Evolutionary conservation across 2,888 invertebrate species (phyloP).

Genomic region (Zygothrica quintamaculata): DNA sequence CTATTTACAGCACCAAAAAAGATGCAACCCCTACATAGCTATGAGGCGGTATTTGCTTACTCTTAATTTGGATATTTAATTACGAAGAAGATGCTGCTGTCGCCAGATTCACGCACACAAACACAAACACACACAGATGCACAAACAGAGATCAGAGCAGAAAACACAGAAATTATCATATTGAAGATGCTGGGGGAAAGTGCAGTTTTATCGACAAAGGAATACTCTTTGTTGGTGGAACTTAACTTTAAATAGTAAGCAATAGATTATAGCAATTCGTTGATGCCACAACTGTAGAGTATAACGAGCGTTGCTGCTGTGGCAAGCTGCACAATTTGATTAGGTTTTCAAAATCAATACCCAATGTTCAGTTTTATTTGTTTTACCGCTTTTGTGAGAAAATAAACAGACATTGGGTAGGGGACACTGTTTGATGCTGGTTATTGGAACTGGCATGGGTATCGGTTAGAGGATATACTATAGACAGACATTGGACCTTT

Average conservation of each 20-base stretch:
- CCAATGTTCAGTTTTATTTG: constrained; percentile 61
- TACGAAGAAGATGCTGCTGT: constrained; percentile 35
- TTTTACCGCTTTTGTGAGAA: constrained; percentile 75
- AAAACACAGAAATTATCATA: too few relatives aligned
- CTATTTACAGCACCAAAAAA: constrained; percentile 56
- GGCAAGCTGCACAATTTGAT: constrained; percentile 63
- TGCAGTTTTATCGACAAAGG: too few relatives aligned
- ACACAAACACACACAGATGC: neutral
- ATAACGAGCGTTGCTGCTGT: constrained; percentile 24
- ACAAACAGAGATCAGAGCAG: neutral
- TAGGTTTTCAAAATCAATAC: constrained; percentile 77
- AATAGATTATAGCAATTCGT: neutral
- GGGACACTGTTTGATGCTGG: too few relatives aligned
- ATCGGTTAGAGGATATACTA: neutral
- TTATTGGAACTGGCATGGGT: constrained; percentile 30
- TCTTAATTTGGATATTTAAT: constrained; percentile 68
- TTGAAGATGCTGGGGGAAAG: too few relatives aligned
- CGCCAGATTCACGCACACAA: neutral
- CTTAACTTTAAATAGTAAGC: too few relatives aligned
- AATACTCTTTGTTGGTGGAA: too few relatives aligned
- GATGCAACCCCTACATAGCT: constrained; percentile 74
- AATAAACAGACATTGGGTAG: constrained; percentile 64
- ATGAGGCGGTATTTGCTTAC: constrained; percentile 53
- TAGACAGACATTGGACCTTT: constrained; percentile 45
- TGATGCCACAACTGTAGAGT: constrained; percentile 18